A percentile compares a stretch with the other conserved stretches of the same genome.
phyloP scores from a whole-genome alignment of 2,888 invertebrate species.

The Podabrus alpinus region DNA sequence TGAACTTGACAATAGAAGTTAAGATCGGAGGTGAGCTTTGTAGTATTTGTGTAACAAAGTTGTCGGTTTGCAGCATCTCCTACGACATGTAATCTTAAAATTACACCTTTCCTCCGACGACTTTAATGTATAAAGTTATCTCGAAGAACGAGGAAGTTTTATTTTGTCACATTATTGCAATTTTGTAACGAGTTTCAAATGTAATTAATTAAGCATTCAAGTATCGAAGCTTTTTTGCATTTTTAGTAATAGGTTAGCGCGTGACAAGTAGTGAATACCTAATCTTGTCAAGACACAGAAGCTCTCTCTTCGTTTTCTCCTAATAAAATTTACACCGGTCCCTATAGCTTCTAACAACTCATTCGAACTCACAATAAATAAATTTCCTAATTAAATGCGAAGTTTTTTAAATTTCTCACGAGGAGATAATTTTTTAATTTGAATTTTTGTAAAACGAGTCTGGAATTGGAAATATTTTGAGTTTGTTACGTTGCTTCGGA shows the following conservation, averaged over 20 bases:
- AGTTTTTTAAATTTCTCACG: not conserved
- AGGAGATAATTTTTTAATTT: not conserved
- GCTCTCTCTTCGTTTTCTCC: constrained; percentile 41
- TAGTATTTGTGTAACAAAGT: constrained; percentile 31
- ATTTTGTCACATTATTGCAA: constrained; percentile 25
- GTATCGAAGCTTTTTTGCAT: constrained; percentile 55
- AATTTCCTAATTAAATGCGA: not conserved
- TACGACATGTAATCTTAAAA: constrained; percentile 26
- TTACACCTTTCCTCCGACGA: constrained; percentile 18
- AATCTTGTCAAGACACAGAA: constrained; percentile 46
- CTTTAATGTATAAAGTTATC: not conserved
- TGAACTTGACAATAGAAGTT: constrained; percentile 34
- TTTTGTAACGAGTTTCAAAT: constrained; percentile 53
- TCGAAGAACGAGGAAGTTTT: constrained; percentile 5
- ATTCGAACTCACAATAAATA: not conserved
- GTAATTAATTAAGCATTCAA: constrained; percentile 57
- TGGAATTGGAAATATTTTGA: not conserved
- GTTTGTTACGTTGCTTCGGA: constrained; percentile 3
- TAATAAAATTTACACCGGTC: constrained; percentile 48
- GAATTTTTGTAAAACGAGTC: not conserved
- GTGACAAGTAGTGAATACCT: constrained; percentile 55
- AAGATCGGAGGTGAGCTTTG: constrained; percentile 37
- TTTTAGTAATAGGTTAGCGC: constrained; percentile 52
- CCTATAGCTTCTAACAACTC: constrained; percentile 13
- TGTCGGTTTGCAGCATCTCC: constrained; percentile 22